Evolutionary conservation across 2,888 invertebrate genomes (phyloP).

Genomic region (Abscondita cerata): DNA sequence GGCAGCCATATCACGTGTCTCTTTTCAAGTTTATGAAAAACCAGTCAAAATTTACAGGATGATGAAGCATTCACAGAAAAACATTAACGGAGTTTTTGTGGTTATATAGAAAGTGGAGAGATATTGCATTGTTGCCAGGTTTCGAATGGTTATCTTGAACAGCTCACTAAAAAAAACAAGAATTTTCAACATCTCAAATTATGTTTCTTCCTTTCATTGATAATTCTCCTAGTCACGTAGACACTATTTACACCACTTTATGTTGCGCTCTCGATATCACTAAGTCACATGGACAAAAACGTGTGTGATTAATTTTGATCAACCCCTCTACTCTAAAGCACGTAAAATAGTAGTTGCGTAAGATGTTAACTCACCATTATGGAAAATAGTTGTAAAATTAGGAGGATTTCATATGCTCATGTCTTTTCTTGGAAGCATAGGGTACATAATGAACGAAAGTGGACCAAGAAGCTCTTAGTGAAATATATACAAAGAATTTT

Average conservation of each 20-base stretch:
- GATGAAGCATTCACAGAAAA: neutral
- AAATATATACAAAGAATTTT: too few relatives aligned
- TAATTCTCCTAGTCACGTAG: slow-evolving; percentile 26
- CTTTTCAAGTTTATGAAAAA: slow-evolving; percentile 5
- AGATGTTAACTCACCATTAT: slow-evolving; percentile 33
- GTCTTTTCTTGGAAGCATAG: too few relatives aligned
- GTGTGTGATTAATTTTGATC: slow-evolving; percentile 40
- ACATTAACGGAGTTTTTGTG: slow-evolving; percentile 38
- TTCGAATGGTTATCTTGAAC: slow-evolving; percentile 52
- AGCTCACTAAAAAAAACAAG: slow-evolving; percentile 42
- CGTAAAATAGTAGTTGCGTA: slow-evolving; percentile 32
- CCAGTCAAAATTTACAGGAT: slow-evolving; percentile 3
- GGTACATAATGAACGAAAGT: slow-evolving; percentile 42
- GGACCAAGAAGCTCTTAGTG: too few relatives aligned
- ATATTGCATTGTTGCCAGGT: slow-evolving; percentile 37
- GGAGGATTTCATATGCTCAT: too few relatives aligned
- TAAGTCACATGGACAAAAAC: slow-evolving; percentile 38
- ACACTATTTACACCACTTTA: slow-evolving; percentile 42
- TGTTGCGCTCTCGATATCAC: slow-evolving; percentile 34
- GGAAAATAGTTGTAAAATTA: slow-evolving; percentile 43
- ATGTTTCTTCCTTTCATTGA: slow-evolving; percentile 27
- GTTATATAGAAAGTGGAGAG: slow-evolving; percentile 45
- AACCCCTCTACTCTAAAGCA: slow-evolving; percentile 35
- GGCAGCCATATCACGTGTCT: slow-evolving; percentile 10
- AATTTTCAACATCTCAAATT: too few relatives aligned